phyloP scores from a whole-genome alignment of 2,888 invertebrate species.

The Anoplius nigerrimus region DNA sequence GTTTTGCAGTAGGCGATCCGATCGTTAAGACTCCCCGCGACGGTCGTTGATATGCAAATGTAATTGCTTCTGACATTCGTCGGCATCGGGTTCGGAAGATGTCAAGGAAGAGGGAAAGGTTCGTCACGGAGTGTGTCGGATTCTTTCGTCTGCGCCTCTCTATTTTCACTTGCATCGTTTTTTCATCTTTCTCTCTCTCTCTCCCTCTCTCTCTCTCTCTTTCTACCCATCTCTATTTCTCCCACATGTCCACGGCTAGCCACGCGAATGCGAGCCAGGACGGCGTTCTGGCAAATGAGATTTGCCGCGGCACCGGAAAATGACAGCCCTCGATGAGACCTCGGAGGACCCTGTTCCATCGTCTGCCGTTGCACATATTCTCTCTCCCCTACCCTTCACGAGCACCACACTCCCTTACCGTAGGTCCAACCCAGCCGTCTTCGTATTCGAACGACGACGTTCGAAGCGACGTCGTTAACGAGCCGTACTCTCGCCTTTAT shows the following conservation, averaged over 20 bases:
- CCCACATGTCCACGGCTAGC: slow-evolving; percentile 27
- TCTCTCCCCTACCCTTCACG: slow-evolving; percentile 18
- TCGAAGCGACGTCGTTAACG: slow-evolving; percentile 45
- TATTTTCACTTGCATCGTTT: not conserved
- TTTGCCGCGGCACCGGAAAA: slow-evolving; percentile 62
- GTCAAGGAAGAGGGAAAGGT: not conserved
- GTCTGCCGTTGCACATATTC: too few relatives aligned
- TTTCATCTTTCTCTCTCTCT: slow-evolving; percentile 12
- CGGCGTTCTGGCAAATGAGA: slow-evolving; percentile 53
- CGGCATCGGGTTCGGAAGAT: not conserved
- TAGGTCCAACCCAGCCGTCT: too few relatives aligned
- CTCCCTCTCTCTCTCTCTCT: slow-evolving; percentile 13
- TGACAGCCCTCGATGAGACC: slow-evolving; percentile 43
- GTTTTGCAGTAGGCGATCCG: too few relatives aligned
- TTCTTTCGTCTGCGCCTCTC: not conserved
- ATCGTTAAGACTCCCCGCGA: too few relatives aligned
- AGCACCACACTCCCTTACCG: too few relatives aligned
- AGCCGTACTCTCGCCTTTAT: slow-evolving; percentile 48
- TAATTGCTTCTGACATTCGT: too few relatives aligned
- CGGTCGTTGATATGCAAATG: too few relatives aligned
- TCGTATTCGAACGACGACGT: slow-evolving; percentile 29
- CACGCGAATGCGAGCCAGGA: slow-evolving; percentile 23
- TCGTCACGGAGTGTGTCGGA: too few relatives aligned
- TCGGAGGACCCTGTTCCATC: slow-evolving; percentile 23
- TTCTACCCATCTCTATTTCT: slow-evolving; percentile 15